Conservation (phyloP, 1,140 invertebrate species). For the Euwallacea fornicatus region DNA sequence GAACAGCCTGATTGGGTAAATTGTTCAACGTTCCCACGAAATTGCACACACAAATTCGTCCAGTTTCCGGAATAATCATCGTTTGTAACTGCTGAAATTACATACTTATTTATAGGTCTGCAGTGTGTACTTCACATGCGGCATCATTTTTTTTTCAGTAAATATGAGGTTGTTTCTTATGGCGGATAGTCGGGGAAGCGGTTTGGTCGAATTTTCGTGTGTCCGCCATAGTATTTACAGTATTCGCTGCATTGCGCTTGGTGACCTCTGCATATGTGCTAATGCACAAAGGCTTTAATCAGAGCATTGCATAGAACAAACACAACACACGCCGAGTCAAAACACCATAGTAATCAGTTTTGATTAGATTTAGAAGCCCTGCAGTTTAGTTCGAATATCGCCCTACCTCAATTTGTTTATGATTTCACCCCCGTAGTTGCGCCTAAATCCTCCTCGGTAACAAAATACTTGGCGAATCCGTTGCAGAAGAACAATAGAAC, state of each 20-base stretch:
- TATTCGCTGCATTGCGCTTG: constrained; percentile 22
- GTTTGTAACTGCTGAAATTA: too few relatives aligned
- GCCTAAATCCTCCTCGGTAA: too few relatives aligned
- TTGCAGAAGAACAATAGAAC: neutral
- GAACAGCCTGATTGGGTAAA: constrained; percentile 39
- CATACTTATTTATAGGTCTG: too few relatives aligned
- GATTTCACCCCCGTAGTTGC: too few relatives aligned
- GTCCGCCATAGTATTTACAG: constrained; percentile 1
- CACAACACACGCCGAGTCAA: constrained; percentile 48
- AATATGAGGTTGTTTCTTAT: too few relatives aligned
- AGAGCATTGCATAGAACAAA: constrained; percentile 49
- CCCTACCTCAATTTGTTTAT: too few relatives aligned
- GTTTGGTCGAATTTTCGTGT: too few relatives aligned
- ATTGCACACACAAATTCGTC: constrained; percentile 16
- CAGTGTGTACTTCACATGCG: too few relatives aligned
- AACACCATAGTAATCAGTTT: constrained; percentile 52
- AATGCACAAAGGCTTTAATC: constrained; percentile 53
- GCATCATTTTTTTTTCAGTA: too few relatives aligned
- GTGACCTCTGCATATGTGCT: constrained; percentile 43
- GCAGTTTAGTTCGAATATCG: too few relatives aligned
- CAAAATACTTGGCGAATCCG: too few relatives aligned
- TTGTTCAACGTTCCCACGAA: constrained; percentile 34
- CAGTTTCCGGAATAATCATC: neutral
- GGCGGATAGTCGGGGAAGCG: too few relatives aligned
- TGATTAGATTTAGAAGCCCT: constrained; percentile 49